phyloP scores from a whole-genome alignment of 2,797 vertebrate species.

The Oophaga sylvatica region DNA sequence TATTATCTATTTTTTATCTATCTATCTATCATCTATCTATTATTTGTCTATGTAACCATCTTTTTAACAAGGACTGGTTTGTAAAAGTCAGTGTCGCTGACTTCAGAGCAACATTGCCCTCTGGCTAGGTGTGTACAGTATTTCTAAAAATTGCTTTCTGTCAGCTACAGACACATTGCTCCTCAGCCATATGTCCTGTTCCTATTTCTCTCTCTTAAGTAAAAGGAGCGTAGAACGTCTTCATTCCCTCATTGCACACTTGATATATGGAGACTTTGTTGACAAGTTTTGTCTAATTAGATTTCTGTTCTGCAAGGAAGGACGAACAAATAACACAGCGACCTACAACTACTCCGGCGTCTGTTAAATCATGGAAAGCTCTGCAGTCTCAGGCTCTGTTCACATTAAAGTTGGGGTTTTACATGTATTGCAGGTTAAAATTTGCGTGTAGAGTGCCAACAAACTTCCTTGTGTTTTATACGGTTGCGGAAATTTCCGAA shows the following conservation, averaged over 20 bases:
- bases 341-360: background rate
- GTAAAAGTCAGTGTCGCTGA: background rate
- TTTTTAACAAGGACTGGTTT: background rate
- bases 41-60: background rate
- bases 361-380: background rate
- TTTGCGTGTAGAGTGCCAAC: too few species aligned
- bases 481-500: too few species aligned
- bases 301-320: constrained; percentile 1
- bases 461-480: too few species aligned
- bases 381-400: background rate
- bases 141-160: background rate
- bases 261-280: background rate
- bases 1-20: too few species aligned
- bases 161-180: background rate
- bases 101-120: background rate
- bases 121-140: background rate
- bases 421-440: too few species aligned
- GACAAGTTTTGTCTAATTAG: background rate
- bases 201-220: background rate
- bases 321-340: background rate
- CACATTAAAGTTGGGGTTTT: too few species aligned
- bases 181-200: background rate
- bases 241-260: background rate
- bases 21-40: too few species aligned
- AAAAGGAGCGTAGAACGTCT: background rate